These are phyloP conservation scores for Gasterosteus aculeatus DNA, from an alignment of 2,113 vertebrate species.

Conservation along the genomic window DNA sequence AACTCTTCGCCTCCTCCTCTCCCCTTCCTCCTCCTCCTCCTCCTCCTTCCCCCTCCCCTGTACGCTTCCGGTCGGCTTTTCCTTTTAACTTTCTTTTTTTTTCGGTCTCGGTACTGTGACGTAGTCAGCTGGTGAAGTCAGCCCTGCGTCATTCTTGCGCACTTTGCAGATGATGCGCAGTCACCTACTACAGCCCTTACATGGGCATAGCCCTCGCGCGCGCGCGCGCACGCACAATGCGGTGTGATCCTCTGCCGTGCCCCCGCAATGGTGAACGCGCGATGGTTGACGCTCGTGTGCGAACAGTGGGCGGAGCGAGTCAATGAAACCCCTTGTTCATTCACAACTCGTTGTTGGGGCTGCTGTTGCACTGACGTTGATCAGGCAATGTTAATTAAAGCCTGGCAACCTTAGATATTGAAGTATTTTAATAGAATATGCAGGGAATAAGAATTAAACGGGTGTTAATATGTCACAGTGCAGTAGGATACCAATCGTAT, in stretches of 20 bases:
- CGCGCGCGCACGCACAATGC: slow-evolving; percentile 60
- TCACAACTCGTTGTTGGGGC: slow-evolving; percentile 58
- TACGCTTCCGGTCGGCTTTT: slow-evolving; percentile 75
- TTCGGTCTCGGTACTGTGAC: slow-evolving; percentile 69
- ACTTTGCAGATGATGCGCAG: slow-evolving; percentile 82
- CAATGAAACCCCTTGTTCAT: slow-evolving; percentile 69
- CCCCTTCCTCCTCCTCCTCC: neutral
- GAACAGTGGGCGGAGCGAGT: slow-evolving; percentile 46
- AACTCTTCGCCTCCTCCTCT: neutral
- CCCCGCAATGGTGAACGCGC: slow-evolving; percentile 27
- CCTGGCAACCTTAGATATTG: neutral
- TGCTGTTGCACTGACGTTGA: slow-evolving; percentile 20
- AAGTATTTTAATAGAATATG: neutral
- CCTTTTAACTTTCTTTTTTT: slow-evolving; percentile 53
- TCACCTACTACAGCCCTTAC: slow-evolving; percentile 80
- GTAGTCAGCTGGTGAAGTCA: slow-evolving; percentile 75
- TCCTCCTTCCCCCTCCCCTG: slow-evolving; percentile 4
- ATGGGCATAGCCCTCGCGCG: slow-evolving; percentile 68
- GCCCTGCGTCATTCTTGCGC: slow-evolving; percentile 83
- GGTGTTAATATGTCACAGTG: neutral
- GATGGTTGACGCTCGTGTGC: slow-evolving; percentile 43
- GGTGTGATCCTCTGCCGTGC: slow-evolving; percentile 51
- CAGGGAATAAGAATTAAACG: neutral
- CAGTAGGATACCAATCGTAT: neutral
- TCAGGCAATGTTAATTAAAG: neutral